phyloP scores from a whole-genome alignment of 2,888 invertebrate genomes.

The Drosophila nigritarsus region DNA sequence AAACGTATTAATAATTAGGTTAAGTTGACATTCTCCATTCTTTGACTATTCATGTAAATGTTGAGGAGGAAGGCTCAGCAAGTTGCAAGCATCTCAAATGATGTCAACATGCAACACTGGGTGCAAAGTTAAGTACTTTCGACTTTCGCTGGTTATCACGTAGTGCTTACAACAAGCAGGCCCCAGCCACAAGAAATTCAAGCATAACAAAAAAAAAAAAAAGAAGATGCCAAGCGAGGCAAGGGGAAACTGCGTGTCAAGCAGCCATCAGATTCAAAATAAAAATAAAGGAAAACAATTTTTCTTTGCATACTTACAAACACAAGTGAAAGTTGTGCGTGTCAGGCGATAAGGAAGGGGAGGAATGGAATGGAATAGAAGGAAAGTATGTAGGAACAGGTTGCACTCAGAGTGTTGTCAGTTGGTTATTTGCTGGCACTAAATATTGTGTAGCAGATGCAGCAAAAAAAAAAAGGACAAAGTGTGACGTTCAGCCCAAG shows the following conservation, averaged over 20 bases:
- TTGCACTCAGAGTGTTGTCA: conserved; percentile 19
- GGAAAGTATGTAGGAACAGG: neutral
- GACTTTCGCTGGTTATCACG: conserved; percentile 49
- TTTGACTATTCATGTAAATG: neutral
- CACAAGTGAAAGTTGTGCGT: conserved; percentile 72
- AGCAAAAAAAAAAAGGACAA: neutral
- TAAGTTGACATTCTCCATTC: neutral
- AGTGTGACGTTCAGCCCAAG: conserved; percentile 12
- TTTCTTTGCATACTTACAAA: conserved; percentile 65
- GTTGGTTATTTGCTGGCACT: conserved; percentile 29
- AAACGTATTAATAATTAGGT: neutral
- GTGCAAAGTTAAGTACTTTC: conserved; percentile 49
- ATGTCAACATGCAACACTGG: conserved; percentile 48
- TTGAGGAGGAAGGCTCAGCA: neutral
- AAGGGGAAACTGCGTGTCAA: conserved; percentile 21
- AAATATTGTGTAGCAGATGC: conserved; percentile 32
- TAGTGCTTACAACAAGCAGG: conserved; percentile 23
- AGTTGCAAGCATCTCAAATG: conserved; percentile 39
- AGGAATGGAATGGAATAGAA: no score
- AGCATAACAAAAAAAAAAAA: neutral
- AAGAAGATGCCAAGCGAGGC: neutral
- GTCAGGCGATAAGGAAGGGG: conserved; percentile 21
- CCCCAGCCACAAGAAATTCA: neutral
- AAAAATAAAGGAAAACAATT: conserved; percentile 36
- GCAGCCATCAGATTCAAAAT: conserved; percentile 29